Evolutionary conservation across 2,888 invertebrate species (phyloP), one percentile per base, ranked within the genome.

Genomic region (Noctua fimbriata): DNA sequence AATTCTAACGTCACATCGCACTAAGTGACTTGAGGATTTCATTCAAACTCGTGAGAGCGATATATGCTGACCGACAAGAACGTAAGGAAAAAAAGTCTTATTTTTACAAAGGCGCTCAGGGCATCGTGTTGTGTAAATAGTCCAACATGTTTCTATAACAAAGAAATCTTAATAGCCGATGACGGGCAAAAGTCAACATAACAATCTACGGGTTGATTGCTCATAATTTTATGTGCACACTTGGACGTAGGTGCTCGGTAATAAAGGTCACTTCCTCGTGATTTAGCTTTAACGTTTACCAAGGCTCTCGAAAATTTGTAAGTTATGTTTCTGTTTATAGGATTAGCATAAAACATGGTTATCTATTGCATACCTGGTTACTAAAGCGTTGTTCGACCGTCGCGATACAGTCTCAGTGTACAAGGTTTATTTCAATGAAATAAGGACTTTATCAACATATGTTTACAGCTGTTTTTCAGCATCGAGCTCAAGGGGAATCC

Each of bases 81-180:
- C 92, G 89, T 87, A 88, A 89, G 84, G 89, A 93, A 96, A 96
- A 95, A 95, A 94, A 92, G 85, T 93, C 94, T 94, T 95, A 94
- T 94, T 95, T 94, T 93, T 93, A 96, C 93, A 95, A 96, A 95
- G 93, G 91, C 93, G 90, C 92, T 95, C 94, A 95, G 93, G 91
- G 94, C 94, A 93, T 89, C 95, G 96, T 96, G 96, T 96, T 96
- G 96, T 96, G 95, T 97, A 97, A 96, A 97, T 96, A 97, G 96
- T 96, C 94, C 95, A 94, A 96, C 96, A 96, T 96, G 96, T 96
- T 96, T 95, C 95, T 94, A 93, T 94, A 96, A 97, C 96, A 97
- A 97, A 96, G 96, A 96, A 95, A 94, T 96, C 96, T 97, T 96
- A 96, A 96, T 96, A 96, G 94, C 95, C 95, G 96, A 96, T 96